These are phyloP conservation scores for Diarsia mendica DNA, from an alignment of 2,888 invertebrate genomes.

Conservation along the genomic window DNA sequence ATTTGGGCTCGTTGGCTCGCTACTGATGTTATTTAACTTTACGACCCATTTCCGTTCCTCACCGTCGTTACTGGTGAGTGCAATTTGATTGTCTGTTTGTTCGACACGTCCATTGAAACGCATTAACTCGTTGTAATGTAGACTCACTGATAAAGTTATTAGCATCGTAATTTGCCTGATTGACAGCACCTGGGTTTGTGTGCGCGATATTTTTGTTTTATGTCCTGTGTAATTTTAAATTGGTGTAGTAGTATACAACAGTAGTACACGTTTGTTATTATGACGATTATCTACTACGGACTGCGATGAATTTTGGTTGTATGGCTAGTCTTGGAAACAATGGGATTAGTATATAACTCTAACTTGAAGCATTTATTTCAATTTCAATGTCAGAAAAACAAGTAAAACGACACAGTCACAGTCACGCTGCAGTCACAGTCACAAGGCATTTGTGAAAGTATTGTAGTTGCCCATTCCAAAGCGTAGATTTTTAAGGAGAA, in stretches of 20 bases:
- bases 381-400: too few species aligned
- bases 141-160: slow-evolving; percentile 47
- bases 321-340: background rate
- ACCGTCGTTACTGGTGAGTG: slow-evolving; percentile 49
- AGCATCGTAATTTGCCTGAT: slow-evolving; percentile 37
- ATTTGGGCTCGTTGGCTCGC: slow-evolving; percentile 72
- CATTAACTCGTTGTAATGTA: slow-evolving; percentile 23
- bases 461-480: too few species aligned
- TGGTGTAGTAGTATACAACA: background rate
- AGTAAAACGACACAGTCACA: too few species aligned
- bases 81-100: slow-evolving; percentile 58
- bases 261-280: background rate
- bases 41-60: slow-evolving; percentile 71
- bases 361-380: background rate
- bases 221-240: slow-evolving; percentile 2
- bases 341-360: background rate
- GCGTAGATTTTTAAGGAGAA: too few species aligned
- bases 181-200: slow-evolving; percentile 40
- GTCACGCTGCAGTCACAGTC: too few species aligned
- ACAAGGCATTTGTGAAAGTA: too few species aligned
- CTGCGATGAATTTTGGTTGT: background rate
- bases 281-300: background rate
- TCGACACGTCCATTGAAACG: slow-evolving; percentile 43
- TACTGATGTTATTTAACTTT: slow-evolving; percentile 64
- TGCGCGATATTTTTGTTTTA: slow-evolving; percentile 9